A percentile compares a stretch with the other conserved stretches of the same genome.
Conservation (phyloP, 2,113 vertebrate genomes). For the Perca fluviatilis region DNA sequence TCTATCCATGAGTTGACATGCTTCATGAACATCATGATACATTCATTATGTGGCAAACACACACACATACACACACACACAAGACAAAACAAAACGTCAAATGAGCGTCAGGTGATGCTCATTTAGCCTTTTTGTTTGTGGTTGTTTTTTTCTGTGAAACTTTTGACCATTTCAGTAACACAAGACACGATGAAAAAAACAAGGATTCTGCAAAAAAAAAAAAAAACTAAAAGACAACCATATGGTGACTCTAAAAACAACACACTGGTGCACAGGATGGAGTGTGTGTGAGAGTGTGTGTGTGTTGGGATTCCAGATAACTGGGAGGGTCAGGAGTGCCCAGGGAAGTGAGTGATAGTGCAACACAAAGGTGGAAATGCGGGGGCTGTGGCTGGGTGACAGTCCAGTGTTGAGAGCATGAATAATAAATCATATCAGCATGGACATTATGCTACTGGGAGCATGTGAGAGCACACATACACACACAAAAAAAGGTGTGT, state of each 20-base stretch:
- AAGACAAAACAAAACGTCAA: slow-evolving; percentile 76
- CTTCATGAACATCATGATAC: slow-evolving; percentile 77
- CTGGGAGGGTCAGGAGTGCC: slow-evolving; percentile 34
- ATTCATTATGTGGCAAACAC: slow-evolving; percentile 57
- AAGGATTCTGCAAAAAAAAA: slow-evolving; percentile 50
- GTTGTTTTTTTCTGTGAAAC: slow-evolving; percentile 68
- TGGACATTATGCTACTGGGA: slow-evolving; percentile 34
- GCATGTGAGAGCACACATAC: slow-evolving; percentile 53
- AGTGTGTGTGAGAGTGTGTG: slow-evolving; percentile 41
- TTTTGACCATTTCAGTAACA: slow-evolving; percentile 38
- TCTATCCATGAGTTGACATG: slow-evolving; percentile 84
- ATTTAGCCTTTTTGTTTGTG: slow-evolving; percentile 78
- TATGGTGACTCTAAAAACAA: slow-evolving; percentile 62
- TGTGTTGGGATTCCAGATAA: slow-evolving; percentile 36
- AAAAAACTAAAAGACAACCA: slow-evolving; percentile 24
- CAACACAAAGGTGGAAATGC: slow-evolving; percentile 57
- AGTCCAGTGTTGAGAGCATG: slow-evolving; percentile 25
- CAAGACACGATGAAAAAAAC: slow-evolving; percentile 60
- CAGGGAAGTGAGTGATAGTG: slow-evolving; percentile 55
- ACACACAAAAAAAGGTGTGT: slow-evolving; percentile 2
- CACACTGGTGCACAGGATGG: slow-evolving; percentile 66
- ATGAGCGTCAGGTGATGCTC: slow-evolving; percentile 72
- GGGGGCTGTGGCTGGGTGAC: slow-evolving; percentile 50
- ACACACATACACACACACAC: slow-evolving; percentile 47
- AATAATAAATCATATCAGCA: slow-evolving; percentile 36